These are phyloP conservation scores for Drosophila saltans DNA, from an alignment of 1,140 invertebrate species.

Conservation along the genomic window DNA sequence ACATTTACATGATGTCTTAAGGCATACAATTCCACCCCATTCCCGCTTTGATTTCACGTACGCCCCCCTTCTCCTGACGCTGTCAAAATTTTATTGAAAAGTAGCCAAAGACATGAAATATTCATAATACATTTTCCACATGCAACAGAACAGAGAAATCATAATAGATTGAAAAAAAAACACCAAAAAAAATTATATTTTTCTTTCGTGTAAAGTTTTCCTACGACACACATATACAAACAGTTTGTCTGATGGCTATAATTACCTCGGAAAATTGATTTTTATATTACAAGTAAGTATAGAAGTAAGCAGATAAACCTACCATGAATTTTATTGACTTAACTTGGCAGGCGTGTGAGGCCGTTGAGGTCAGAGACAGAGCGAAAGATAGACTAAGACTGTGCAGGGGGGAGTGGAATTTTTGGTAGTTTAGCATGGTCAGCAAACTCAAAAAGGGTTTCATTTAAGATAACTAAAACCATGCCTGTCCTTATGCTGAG, in stretches of 20 bases:
- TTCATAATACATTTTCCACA: constrained; percentile 74
- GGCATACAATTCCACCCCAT: constrained; percentile 5
- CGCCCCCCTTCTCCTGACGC: constrained; percentile 1
- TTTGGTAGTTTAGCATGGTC: constrained; percentile 4
- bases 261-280: constrained; percentile 71
- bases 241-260: constrained; percentile 41
- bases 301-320: constrained; percentile 6
- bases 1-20: constrained; percentile 60
- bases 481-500: constrained; percentile 59
- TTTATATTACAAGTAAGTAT: constrained; percentile 54
- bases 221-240: constrained; percentile 18
- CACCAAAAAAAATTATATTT: no score
- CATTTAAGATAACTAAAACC: constrained; percentile 48
- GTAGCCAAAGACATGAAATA: constrained; percentile 68
- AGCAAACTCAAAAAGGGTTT: constrained; percentile 34
- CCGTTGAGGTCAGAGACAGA: constrained; percentile 38
- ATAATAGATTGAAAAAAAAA: constrained; percentile 15
- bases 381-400: background rate
- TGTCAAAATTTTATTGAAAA: constrained; percentile 48
- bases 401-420: background rate
- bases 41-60: constrained; percentile 10
- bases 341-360: constrained; percentile 24
- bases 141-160: constrained; percentile 43
- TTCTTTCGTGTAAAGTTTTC: no score
- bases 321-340: constrained; percentile 38